Evolutionary conservation across 2,797 vertebrate genomes (phyloP), one percentile per base, ranked within the genome.

Genomic region (Tangara arthus): DNA sequence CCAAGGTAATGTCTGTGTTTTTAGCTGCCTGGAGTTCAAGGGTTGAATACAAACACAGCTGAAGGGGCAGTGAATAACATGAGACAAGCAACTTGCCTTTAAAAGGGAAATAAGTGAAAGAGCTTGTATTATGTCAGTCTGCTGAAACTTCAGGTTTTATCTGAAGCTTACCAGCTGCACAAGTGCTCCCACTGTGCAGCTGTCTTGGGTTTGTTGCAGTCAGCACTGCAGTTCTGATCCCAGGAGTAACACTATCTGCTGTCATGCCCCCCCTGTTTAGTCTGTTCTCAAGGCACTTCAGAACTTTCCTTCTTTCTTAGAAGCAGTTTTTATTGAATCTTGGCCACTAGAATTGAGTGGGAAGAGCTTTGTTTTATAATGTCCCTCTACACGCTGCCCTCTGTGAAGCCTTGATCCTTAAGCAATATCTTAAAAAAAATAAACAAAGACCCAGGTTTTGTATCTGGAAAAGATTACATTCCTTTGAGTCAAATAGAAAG

Each of bases 381-480:
- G 84, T 94, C 68, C 52, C 17, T 78, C 55, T 80, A 68, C 86
- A 79, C 35, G 24, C 60, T 75, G 79, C 63, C 55, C 73, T 96
- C 85, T 92, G 55, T 84, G 59, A 76, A 95, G 82, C 50, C 80
- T 81, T 79, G 39, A 82, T 94, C 63, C 65, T 86, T 90, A 88
- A 94, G 79, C 72, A 72, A 14, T 83, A 86, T 93, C 66, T 87
- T 71, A 32, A 69, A 71, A 75, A 77, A 89, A 91, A 60, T 47
- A 92, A 89, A 65, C 71, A 88, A 70, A 91, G 75, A 42, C 50
- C 53, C 57, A 90, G 92, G 93, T 92, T 93, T 92, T 93, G 34
- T 95, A 68, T 95, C 95, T 96, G 95, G 92, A 94, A 96, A 87
- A 76, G 63, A 96, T 96, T 93, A 91, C 66, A 57, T 94, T 96